Conservation (phyloP, 2,113 vertebrate genomes). For the Caranx melampygus region DNA sequence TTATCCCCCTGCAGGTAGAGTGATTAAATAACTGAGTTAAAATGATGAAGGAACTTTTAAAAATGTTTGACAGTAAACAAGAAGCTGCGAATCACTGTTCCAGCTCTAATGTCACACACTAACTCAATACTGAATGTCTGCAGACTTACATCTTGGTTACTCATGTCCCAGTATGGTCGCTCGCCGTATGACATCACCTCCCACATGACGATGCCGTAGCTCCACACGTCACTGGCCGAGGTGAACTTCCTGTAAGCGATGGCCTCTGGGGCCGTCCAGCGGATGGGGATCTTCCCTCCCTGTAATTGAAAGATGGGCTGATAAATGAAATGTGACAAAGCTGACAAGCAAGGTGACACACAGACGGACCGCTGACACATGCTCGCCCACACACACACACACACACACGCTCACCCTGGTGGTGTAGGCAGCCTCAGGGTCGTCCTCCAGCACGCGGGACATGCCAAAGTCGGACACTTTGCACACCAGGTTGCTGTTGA, state of each 20-base stretch:
- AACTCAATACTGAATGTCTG: conserved; percentile 15
- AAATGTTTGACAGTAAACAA: conserved; percentile 29
- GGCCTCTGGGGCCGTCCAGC: conserved; percentile 98
- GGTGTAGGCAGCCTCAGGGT: conserved; percentile 96
- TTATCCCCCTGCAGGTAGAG: conserved; percentile 32
- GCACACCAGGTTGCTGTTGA: conserved; percentile 98
- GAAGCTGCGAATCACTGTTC: conserved; percentile 10
- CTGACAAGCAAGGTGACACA: conserved; percentile 41
- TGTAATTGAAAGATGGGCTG: conserved; percentile 73
- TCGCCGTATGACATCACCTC: conserved; percentile 99
- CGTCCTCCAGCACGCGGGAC: conserved; percentile 96
- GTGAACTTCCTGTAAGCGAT: conserved; percentile 99
- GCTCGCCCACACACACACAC: conserved; percentile 57
- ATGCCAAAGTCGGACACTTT: conserved; percentile 99
- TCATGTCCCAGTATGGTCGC: conserved; percentile 99
- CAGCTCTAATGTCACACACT: conserved; percentile 5
- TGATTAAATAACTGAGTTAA: conserved; percentile 45
- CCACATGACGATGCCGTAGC: conserved; percentile 99
- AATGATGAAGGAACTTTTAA: conserved; percentile 55
- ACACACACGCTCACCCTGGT: conserved; percentile 87
- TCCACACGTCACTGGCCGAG: conserved; percentile 97
- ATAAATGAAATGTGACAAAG: conserved; percentile 50
- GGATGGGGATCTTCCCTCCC: conserved; percentile 98
- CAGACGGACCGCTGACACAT: background rate
- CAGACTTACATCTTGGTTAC: conserved; percentile 96